Conservation (phyloP, 2,888 invertebrate genomes). For the Physocephala rufipes region DNA sequence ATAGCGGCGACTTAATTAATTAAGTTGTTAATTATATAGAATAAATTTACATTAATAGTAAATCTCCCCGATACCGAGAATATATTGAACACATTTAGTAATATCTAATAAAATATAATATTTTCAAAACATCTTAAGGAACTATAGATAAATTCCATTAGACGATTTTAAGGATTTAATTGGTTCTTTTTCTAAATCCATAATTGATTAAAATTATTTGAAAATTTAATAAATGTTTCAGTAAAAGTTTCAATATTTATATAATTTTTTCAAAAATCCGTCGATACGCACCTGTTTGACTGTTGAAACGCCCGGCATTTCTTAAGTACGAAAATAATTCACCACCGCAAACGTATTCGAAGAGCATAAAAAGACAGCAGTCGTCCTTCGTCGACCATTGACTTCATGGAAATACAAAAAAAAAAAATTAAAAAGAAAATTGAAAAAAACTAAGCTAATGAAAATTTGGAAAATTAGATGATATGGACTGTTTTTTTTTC, state of each 20-base stretch:
- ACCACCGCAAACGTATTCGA: constrained; percentile 96
- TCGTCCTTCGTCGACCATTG: constrained; percentile 92
- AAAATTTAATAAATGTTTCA: not conserved
- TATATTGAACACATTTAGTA: no score
- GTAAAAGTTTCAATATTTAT: no score
- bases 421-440: not conserved
- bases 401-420: constrained; percentile 68
- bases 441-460: constrained; percentile 6
- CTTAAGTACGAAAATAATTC: constrained; percentile 96
- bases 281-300: constrained; percentile 73
- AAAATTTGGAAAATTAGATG: not conserved
- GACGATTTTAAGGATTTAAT: not conserved
- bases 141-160: not conserved
- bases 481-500: not conserved
- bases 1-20: no score
- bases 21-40: no score
- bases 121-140: not conserved
- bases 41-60: no score
- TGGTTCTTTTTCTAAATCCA: not conserved
- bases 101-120: no score
- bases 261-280: no score
- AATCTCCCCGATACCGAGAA: no score
- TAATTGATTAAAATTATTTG: not conserved
- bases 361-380: constrained; percentile 93
- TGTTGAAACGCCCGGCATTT: constrained; percentile 89